Evolutionary conservation across 2,797 vertebrate genomes (phyloP).

Genomic region (Discoglossus pictus): DNA sequence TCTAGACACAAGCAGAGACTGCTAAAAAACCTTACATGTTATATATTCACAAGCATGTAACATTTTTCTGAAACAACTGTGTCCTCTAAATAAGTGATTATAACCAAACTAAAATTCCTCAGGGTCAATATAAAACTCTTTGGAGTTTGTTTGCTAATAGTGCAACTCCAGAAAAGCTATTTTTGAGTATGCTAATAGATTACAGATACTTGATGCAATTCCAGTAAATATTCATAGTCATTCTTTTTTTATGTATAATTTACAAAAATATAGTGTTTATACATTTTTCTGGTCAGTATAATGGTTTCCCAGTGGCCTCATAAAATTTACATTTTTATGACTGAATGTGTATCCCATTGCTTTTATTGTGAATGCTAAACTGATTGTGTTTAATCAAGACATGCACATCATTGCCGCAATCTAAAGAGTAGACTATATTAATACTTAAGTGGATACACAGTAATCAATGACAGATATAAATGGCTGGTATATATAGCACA

Average conservation of each 20-base stretch:
- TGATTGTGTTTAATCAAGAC: slow-evolving; percentile 14
- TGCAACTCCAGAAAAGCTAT: neutral
- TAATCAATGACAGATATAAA: slow-evolving; percentile 27
- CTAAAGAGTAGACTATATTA: slow-evolving; percentile 30
- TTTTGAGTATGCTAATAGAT: slow-evolving; percentile 2
- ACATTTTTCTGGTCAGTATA: neutral
- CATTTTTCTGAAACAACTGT: too few species aligned
- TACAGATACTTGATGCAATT: neutral
- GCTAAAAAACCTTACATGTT: too few species aligned
- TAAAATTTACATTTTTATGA: slow-evolving; percentile 4
- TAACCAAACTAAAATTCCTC: neutral
- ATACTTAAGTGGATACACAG: slow-evolving; percentile 28
- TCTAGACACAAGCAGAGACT: too few species aligned
- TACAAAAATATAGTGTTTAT: neutral
- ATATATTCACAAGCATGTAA: too few species aligned
- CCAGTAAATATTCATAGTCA: neutral
- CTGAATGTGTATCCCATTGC: neutral
- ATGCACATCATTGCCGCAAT: neutral
- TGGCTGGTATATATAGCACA: slow-evolving; percentile 17
- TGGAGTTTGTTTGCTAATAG: neutral
- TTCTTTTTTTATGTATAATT: neutral
- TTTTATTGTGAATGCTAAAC: slow-evolving; percentile 5
- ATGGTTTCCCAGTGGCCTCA: slow-evolving; percentile 5
- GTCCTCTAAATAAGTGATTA: too few species aligned
- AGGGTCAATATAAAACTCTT: neutral